Percentiles rank a stretch among this genome's conserved stretches.
Conservation (phyloP, 2,797 vertebrate genomes). For the Spinus olivaceus region DNA sequence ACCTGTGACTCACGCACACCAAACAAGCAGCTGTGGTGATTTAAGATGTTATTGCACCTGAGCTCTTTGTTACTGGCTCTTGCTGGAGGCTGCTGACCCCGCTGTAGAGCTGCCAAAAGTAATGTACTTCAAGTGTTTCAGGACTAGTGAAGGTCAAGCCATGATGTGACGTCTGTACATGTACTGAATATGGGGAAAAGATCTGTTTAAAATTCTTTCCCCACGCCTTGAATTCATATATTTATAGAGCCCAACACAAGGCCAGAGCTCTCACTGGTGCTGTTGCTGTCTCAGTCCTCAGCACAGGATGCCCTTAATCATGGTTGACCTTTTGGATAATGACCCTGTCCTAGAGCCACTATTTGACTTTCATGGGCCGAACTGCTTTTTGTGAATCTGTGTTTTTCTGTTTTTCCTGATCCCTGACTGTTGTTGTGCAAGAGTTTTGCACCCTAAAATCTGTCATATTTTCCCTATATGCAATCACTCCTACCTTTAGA, state of each 20-base stretch:
- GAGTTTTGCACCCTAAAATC: background rate
- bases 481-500: background rate
- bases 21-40: slow-evolving; percentile 52
- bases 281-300: background rate
- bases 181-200: background rate
- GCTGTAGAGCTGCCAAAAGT: slow-evolving; percentile 33
- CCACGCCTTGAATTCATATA: background rate
- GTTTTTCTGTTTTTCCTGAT: background rate
- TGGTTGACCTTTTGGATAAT: background rate
- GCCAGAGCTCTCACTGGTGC: background rate
- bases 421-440: background rate
- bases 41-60: slow-evolving; percentile 67
- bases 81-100: slow-evolving; percentile 33
- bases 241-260: background rate
- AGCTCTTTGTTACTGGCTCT: slow-evolving; percentile 57
- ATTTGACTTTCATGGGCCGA: background rate
- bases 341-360: background rate
- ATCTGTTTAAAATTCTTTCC: background rate
- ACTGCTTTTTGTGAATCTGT: background rate
- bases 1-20: background rate
- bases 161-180: background rate
- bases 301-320: background rate
- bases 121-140: slow-evolving; percentile 41
- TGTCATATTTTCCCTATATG: background rate
- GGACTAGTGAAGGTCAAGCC: slow-evolving; percentile 8